phyloP scores from a whole-genome alignment of 2,888 invertebrate genomes.

The Heliothis peltigera region DNA sequence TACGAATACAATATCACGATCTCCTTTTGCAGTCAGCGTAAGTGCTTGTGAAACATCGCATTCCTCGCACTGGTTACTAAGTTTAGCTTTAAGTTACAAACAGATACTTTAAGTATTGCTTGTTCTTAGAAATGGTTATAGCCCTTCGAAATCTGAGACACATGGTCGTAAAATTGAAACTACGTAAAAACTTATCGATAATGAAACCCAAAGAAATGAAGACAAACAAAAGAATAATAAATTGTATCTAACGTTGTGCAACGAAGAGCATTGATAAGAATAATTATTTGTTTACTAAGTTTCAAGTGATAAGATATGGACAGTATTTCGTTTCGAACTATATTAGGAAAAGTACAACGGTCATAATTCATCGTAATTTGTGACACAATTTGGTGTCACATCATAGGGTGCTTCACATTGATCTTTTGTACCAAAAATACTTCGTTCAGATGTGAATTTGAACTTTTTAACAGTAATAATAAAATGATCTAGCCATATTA shows the following conservation, averaged over 20 bases:
- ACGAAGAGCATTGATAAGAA: constrained; percentile 44
- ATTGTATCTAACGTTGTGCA: constrained; percentile 35
- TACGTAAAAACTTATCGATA: neutral
- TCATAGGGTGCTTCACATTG: neutral
- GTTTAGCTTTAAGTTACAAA: constrained; percentile 12
- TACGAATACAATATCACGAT: neutral
- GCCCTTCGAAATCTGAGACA: neutral
- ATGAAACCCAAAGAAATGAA: constrained; percentile 15
- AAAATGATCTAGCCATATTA: too few relatives aligned
- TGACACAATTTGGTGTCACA: constrained; percentile 11
- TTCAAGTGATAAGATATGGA: constrained; percentile 47
- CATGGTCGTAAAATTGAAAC: neutral
- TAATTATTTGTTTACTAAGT: constrained; percentile 52
- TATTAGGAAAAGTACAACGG: constrained; percentile 39
- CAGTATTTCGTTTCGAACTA: constrained; percentile 12
- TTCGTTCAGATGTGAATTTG: too few relatives aligned
- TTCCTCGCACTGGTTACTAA: constrained; percentile 13
- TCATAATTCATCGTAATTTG: constrained; percentile 20
- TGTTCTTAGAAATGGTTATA: constrained; percentile 7
- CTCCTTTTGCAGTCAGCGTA: neutral
- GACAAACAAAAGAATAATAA: constrained; percentile 34
- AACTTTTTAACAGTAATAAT: too few relatives aligned
- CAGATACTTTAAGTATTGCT: constrained; percentile 14
- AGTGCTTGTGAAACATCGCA: constrained; percentile 12
- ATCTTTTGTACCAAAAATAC: too few relatives aligned